Evolutionary conservation across 2,113 vertebrate genomes (phyloP), one percentile per base, ranked within the genome.

Genomic region (Xenotilapia caudafasciata): DNA sequence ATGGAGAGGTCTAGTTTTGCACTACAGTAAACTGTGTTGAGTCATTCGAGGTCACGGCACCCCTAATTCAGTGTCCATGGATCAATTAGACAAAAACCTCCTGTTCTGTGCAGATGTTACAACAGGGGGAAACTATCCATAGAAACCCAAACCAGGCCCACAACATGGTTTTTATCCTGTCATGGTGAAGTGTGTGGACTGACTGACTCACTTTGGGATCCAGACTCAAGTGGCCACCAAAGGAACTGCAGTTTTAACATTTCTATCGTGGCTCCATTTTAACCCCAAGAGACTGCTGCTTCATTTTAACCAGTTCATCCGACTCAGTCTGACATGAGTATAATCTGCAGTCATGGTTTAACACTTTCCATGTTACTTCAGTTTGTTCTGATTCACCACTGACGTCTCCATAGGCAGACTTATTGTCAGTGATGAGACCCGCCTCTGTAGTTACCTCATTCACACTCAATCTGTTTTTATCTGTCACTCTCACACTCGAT

Each of bases 401-500:
- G 5, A 2, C 3, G 0, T 83, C 53, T 79, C 40, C 54, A 26
- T 17, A 17, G 40, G 38, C 82, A 75, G 53, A 86, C 33, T 26
- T 19, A 11, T 33, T 14, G 28, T 33, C 23, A 33, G 3, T 28
- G 31, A 53, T 26, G 42, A 84, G 56, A 84, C 45, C 10, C 4
- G 4, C 70, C 5, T 70, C 0, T n/a, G 12, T 55, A 58, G n/a
- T 56, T 33, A 80, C 14, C 53, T 58, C 75, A 55, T 56, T 35
- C 86, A 51, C 45, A 26, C 9, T 13, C 42, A 47, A 26, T 42
- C 26, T 23, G 15, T 73, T 51, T 49, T 7, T 86, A 11, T n/a
- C 42, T 62, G 62, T 54, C 79, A 40, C 38, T 5, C 53, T 75
- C 84, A 75, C 51, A 58, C 70, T 53, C 42, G 1, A 62, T 60